Conservation (phyloP, 2,113 vertebrate genomes). For the Emydura subglobosa region DNA sequence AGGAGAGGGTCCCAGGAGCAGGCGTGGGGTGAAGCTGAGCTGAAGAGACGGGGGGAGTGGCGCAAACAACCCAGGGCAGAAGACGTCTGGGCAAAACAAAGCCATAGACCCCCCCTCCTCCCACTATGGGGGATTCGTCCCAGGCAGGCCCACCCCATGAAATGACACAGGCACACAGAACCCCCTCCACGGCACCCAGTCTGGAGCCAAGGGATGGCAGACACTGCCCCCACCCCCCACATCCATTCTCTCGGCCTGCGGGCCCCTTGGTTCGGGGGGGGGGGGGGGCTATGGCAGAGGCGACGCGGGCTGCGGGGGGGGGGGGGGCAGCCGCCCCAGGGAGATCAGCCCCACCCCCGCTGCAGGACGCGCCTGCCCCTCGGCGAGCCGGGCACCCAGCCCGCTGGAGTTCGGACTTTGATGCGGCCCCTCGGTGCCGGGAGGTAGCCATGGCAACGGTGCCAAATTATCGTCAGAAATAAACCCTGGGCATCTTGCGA, state of each 20-base stretch:
- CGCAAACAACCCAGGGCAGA: neutral
- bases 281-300: too few species aligned
- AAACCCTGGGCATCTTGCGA: neutral
- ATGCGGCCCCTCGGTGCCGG: neutral
- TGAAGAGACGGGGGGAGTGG: too few species aligned
- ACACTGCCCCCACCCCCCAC: neutral
- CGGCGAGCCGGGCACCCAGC: neutral
- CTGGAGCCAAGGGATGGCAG: fast-evolving
- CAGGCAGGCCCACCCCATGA: neutral
- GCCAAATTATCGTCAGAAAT: neutral
- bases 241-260: neutral
- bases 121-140: neutral
- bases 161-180: neutral
- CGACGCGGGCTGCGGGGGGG: too few species aligned
- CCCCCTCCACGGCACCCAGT: neutral
- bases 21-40: neutral
- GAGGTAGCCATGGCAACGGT: neutral
- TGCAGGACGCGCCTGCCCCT: too few species aligned
- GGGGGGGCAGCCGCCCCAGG: neutral
- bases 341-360: neutral
- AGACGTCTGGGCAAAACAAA: neutral
- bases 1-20: neutral
- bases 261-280: neutral
- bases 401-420: neutral
- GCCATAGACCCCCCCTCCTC: neutral